Evolutionary conservation across 2,888 invertebrate species (phyloP).

Genomic region (Rhimphoctona megacephalus): DNA sequence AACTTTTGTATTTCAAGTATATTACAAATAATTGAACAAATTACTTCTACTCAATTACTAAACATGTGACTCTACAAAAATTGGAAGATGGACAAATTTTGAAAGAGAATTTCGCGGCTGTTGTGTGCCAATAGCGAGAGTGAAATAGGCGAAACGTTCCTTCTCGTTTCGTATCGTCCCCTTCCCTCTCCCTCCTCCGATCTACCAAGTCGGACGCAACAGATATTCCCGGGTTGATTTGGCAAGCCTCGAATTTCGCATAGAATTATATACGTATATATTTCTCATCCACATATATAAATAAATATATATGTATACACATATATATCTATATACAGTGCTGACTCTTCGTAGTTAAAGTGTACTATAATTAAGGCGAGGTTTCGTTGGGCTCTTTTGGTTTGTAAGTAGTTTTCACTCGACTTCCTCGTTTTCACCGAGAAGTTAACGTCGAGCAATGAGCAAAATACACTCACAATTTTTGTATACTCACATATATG

Average conservation of each 20-base stretch:
- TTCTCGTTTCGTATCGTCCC: conserved; percentile 1
- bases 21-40: neutral
- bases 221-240: conserved; percentile 71
- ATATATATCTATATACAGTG: neutral
- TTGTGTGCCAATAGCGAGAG: neutral
- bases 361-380: conserved; percentile 74
- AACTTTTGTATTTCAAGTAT: neutral
- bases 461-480: conserved; percentile 40
- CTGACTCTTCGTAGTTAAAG: conserved; percentile 36
- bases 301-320: neutral
- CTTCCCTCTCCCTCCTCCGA: conserved; percentile 3
- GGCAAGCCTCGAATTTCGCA: conserved; percentile 68
- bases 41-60: neutral
- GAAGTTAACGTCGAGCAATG: conserved; percentile 45
- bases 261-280: conserved; percentile 19
- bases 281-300: neutral
- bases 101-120: conserved; percentile 11
- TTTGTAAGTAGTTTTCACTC: conserved; percentile 81
- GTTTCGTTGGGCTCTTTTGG: conserved; percentile 72
- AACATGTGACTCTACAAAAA: neutral
- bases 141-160: conserved; percentile 28
- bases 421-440: conserved; percentile 84
- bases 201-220: conserved; percentile 64
- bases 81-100: neutral
- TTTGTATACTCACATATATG: neutral